phyloP scores from a whole-genome alignment of 2,888 invertebrate genomes.

The Torymus auratus region DNA sequence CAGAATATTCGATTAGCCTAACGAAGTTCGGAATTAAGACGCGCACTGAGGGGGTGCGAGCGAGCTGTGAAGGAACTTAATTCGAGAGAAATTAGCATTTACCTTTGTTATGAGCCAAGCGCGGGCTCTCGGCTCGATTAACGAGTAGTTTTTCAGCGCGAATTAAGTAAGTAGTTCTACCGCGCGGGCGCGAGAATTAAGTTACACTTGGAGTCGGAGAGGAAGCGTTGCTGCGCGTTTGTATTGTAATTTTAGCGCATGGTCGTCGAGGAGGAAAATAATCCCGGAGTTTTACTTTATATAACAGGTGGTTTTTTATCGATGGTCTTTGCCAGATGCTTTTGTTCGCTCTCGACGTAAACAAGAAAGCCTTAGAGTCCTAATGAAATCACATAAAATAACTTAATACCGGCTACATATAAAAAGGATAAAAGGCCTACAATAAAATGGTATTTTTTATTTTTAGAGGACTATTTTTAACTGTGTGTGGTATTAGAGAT shows the following conservation, averaged over 20 bases:
- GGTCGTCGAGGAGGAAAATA: no score
- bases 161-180: no score
- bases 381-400: slow-evolving; percentile 9
- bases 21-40: slow-evolving; percentile 41
- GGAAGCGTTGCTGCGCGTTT: no score
- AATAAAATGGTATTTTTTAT: neutral
- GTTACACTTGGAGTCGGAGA: no score
- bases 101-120: neutral
- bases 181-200: no score
- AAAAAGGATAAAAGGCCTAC: neutral
- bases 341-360: neutral
- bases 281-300: no score
- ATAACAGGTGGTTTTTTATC: no score
- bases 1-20: slow-evolving; percentile 51
- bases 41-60: neutral
- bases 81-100: slow-evolving; percentile 44
- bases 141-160: no score
- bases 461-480: no score
- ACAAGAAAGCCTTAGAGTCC: neutral
- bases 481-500: no score
- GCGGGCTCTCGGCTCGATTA: neutral
- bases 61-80: slow-evolving; percentile 14
- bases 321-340: neutral
- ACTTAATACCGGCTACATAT: neutral
- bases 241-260: no score